phyloP scores from a whole-genome alignment of 1,140 invertebrate species.

The Drosophila bocki region DNA sequence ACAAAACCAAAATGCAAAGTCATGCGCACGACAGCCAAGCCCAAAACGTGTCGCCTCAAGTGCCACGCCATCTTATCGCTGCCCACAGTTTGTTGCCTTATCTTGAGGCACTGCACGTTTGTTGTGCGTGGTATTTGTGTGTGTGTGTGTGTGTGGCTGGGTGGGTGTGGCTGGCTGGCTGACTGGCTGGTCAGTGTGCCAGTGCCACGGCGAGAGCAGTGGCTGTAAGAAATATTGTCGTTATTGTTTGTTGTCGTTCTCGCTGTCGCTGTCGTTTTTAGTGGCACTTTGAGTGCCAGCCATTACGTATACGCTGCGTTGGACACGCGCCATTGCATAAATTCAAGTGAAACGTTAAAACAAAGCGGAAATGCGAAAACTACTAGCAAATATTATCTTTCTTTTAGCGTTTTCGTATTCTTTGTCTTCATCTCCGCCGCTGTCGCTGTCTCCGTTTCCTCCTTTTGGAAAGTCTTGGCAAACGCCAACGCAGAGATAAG shows the following conservation, averaged over 20 bases:
- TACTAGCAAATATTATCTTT: constrained; percentile 77
- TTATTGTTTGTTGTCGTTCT: constrained; percentile 71
- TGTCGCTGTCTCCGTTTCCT: constrained; percentile 29
- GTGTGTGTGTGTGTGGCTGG: constrained; percentile 28
- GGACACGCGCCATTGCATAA: constrained; percentile 81
- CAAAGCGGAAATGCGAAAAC: constrained; percentile 79
- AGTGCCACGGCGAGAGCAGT: constrained; percentile 41
- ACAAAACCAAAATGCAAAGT: constrained; percentile 66
- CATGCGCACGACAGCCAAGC: constrained; percentile 74
- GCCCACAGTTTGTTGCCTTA: constrained; percentile 79
- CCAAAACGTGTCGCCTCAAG: constrained; percentile 79
- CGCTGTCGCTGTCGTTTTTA: constrained; percentile 62
- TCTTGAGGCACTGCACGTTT: constrained; percentile 70
- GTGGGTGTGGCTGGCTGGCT: constrained; percentile 55
- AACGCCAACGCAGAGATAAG: constrained; percentile 64
- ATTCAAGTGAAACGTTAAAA: constrained; percentile 83
- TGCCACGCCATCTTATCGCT: constrained; percentile 78
- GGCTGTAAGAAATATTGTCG: constrained; percentile 77
- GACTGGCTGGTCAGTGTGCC: constrained; percentile 49
- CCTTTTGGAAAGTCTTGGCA: constrained; percentile 28
- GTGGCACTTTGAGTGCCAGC: constrained; percentile 75
- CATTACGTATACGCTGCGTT: constrained; percentile 81
- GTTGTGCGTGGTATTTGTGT: constrained; percentile 16
- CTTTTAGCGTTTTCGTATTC: constrained; percentile 49
- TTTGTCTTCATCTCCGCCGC: constrained; percentile 49